Conservation (phyloP, 1,140 invertebrate genomes). For the Oryctes rhinoceros region DNA sequence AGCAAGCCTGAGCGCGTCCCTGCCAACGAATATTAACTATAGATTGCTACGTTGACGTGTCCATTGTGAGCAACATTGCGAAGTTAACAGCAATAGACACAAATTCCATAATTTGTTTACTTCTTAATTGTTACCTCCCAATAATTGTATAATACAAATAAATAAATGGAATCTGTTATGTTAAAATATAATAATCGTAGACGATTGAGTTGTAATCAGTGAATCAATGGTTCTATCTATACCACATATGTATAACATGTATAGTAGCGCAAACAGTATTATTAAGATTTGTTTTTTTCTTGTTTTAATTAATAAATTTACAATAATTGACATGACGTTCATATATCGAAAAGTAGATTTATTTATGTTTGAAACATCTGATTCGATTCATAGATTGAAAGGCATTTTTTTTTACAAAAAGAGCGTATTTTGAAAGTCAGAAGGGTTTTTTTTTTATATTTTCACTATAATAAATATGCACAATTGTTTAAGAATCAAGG, state of each 20-base stretch:
- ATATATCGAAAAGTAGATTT: constrained; percentile 29
- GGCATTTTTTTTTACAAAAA: constrained; percentile 28
- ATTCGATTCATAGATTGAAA: constrained; percentile 36
- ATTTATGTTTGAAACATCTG: constrained; percentile 16
- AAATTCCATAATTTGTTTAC: too few relatives aligned
- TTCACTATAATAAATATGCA: background rate
- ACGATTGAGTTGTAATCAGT: background rate
- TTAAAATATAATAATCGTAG: too few relatives aligned
- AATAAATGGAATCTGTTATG: too few relatives aligned
- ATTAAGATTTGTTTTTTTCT: constrained; percentile 9
- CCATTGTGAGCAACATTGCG: too few relatives aligned
- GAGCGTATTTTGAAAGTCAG: constrained; percentile 11
- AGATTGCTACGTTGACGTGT: too few relatives aligned
- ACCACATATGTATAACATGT: background rate
- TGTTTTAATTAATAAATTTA: constrained; percentile 26
- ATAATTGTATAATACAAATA: too few relatives aligned
- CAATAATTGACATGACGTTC: constrained; percentile 32
- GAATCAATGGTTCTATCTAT: background rate
- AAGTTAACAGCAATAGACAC: too few relatives aligned
- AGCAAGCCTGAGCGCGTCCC: too few relatives aligned
- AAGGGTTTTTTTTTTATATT: background rate
- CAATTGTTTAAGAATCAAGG: background rate
- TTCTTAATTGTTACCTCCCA: too few relatives aligned
- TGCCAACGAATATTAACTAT: too few relatives aligned
- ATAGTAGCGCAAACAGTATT: background rate